Evolutionary conservation across 2,888 invertebrate genomes (phyloP), one percentile per base, ranked within the genome.

Genomic region (Idaea straminata): DNA sequence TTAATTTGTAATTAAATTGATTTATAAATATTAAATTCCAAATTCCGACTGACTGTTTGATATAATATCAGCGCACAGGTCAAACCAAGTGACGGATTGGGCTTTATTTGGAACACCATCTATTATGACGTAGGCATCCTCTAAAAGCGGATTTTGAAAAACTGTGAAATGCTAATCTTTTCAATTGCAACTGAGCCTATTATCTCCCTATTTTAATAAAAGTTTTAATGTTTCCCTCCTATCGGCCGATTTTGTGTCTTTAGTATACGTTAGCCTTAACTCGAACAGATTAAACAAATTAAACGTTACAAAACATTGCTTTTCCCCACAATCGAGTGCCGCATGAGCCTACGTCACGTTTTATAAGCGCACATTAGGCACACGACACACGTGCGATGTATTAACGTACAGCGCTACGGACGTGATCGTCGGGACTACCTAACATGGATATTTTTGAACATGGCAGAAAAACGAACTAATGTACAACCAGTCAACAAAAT

Each of bases 361-460:
- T 83, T 80, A 82, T 82, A 78, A 76, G 77, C 77, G 72, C 69
- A 69, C 80, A 84, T 89, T 87, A 87, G 82, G 84, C 83, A 86
- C 72, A 81, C 87, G 70, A 63, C 77, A 72, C 89, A 89, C 89
- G 89, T 88, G 77, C 84, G 79, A 84, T 85, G 85, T 87, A 89
- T 89, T 89, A 89, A 88, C 88, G 89, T 87, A 84, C 87, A 85
- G 84, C 84, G 79, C 82, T 83, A 83, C 82, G 83, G 75, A 88
- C 89, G 88, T 89, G 89, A 82, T 81, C 76, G 78, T 79, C 66
- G 68, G 47, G 47, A 4, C 4, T 47, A 7, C 47, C 25, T 69
- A 62, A 67, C 47, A 47, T 7, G 47, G 47, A 47, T 4, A 6
- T 47, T 47, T 47, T 47, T 47, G 47, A 47, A 47, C 47, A 10